Conservation (phyloP, 2,113 vertebrate species). For the Melospiza melodia region DNA sequence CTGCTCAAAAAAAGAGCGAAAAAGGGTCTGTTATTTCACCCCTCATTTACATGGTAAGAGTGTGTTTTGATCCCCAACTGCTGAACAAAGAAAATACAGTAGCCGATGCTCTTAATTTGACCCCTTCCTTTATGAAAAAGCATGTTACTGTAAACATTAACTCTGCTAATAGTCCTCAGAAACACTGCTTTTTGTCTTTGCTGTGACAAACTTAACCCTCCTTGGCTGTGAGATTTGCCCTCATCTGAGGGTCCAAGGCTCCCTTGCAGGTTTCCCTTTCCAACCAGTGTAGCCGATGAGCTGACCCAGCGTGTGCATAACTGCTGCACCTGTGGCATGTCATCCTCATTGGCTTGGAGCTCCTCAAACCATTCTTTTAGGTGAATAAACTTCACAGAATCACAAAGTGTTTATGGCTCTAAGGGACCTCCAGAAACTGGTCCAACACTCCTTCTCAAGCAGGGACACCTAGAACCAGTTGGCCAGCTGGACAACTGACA, state of each 20-base stretch:
- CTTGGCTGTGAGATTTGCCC: neutral
- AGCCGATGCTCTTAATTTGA: neutral
- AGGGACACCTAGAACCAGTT: neutral
- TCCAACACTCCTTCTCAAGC: neutral
- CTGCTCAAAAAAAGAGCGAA: conserved; percentile 20
- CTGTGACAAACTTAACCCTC: neutral
- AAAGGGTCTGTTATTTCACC: conserved; percentile 25
- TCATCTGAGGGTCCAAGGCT: neutral
- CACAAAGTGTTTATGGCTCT: neutral
- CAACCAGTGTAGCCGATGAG: neutral
- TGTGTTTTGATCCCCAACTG: neutral
- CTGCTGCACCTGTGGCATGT: neutral
- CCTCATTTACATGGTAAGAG: conserved; percentile 18
- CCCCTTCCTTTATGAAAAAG: conserved; percentile 14
- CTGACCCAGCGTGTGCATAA: rapidly evolving
- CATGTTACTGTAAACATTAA: conserved; percentile 22
- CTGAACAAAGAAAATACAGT: conserved; percentile 39
- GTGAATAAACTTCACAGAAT: neutral
- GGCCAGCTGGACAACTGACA: no score
- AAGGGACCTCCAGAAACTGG: neutral
- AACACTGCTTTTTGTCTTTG: neutral
- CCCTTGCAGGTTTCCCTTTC: neutral
- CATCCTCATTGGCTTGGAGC: neutral
- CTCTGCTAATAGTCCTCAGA: neutral
- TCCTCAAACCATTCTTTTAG: neutral